Evolutionary conservation across 2,113 vertebrate species (phyloP).

Genomic region (Anser brachyrhynchus): DNA sequence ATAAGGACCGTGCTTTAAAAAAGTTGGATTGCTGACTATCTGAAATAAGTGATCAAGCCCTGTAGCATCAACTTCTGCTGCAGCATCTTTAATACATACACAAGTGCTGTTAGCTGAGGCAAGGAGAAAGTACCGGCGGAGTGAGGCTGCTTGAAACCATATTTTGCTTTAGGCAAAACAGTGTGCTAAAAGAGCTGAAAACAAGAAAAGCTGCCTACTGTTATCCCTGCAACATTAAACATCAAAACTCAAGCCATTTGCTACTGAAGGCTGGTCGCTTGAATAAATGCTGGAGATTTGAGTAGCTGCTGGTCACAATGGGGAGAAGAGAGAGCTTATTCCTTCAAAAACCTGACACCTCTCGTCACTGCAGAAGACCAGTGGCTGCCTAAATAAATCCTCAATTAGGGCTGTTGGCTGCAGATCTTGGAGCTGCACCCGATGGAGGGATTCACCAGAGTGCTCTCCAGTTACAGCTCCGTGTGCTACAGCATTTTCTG

Average conservation of each 20-base stretch:
- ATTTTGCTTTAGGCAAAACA: constrained; percentile 74
- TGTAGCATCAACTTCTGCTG: constrained; percentile 57
- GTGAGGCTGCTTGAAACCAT: constrained; percentile 64
- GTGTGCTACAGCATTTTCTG: not conserved
- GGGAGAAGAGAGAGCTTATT: constrained; percentile 13
- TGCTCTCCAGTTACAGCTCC: not conserved
- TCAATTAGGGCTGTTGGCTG: constrained; percentile 25
- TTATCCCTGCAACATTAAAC: constrained; percentile 63
- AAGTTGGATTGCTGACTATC: constrained; percentile 54
- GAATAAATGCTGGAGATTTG: constrained; percentile 55
- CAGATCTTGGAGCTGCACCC: not conserved
- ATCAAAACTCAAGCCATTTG: constrained; percentile 68
- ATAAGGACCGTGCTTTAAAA: not conserved
- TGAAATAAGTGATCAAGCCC: constrained; percentile 54
- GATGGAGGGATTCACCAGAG: not conserved
- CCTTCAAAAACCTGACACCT: constrained; percentile 30
- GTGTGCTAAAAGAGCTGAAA: constrained; percentile 68
- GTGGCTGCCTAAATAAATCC: constrained; percentile 9
- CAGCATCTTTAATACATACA: constrained; percentile 55
- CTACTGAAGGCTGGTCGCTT: constrained; percentile 42
- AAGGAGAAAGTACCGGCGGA: constrained; percentile 41
- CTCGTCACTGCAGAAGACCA: not conserved
- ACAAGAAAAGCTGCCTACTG: constrained; percentile 64
- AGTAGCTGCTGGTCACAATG: constrained; percentile 43
- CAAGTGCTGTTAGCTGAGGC: constrained; percentile 57